Conservation (phyloP, 2,888 invertebrate genomes). For the Cetonia aurata region DNA sequence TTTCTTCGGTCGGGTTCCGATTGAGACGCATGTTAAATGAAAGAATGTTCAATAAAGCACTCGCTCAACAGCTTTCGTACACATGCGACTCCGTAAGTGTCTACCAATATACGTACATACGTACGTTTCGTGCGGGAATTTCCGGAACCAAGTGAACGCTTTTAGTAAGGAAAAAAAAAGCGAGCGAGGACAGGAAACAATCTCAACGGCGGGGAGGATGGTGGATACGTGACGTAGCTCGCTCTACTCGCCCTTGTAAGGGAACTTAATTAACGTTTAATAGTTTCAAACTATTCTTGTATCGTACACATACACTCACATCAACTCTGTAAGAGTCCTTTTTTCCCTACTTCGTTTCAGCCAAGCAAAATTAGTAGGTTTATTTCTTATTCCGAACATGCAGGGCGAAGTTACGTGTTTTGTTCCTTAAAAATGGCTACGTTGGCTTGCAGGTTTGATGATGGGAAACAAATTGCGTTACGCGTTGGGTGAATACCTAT, state of each 20-base stretch:
- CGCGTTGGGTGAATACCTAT: not conserved
- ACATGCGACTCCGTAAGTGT: no score
- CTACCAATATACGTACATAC: no score
- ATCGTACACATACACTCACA: not conserved
- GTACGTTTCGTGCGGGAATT: no score
- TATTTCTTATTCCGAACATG: not conserved
- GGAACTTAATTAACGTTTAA: conserved; percentile 17
- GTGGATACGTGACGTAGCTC: conserved; percentile 3
- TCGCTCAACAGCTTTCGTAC: no score
- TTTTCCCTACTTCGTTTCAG: not conserved
- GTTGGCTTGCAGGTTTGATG: not conserved
- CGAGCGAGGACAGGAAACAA: not conserved
- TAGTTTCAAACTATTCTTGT: conserved; percentile 5
- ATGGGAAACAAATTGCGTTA: conserved; percentile 3
- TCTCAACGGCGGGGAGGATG: not conserved
- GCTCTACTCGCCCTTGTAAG: not conserved
- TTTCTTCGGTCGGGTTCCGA: no score
- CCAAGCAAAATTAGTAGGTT: not conserved
- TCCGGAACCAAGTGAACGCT: no score
- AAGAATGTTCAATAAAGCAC: no score
- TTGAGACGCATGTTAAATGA: no score
- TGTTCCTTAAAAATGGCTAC: no score
- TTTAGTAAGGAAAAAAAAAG: not conserved
- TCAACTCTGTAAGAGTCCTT: not conserved
- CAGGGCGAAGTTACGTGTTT: not conserved